Evolutionary conservation across 2,888 invertebrate genomes (phyloP), one percentile per base, ranked within the genome.

Genomic region (Leptinotarsa haldemani): DNA sequence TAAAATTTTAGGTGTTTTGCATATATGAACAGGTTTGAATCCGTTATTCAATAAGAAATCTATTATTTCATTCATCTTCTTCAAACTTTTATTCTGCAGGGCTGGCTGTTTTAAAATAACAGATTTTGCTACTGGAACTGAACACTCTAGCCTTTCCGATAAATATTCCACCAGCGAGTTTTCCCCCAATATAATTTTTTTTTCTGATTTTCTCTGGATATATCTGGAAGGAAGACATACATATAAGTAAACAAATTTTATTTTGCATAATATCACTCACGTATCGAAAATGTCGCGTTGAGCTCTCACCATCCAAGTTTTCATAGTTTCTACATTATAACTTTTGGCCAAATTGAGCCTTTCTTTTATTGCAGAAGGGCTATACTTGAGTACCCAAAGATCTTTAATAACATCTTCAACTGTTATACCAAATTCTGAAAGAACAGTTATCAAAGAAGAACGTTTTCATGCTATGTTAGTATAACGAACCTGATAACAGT

Each of bases 271-370:
- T 46, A 56, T 56, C 20, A 79, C 81, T 78, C 85, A 89, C 89
- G 80, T 87, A 74, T 86, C 78, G 74, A 88, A 85, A 66, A 84
- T 82, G 70, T 83, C 79, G 30, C 79, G 75, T 64, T 84, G 81
- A 52, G 87, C 86, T 58, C 89, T 82, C 46, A 89, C 83, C 88
- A 89, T 88, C 89, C 89, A 89, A 3, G 89, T 87, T 80, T 88
- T 89, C n/a, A 88, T 77, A 20, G 78, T 82, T 12, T 82, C 82
- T 40, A 88, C 78, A 65, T 88, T 85, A 69, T 85, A 80, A 50
- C 83, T 74, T 77, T 84, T 83, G 20, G 86, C 85, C 56, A 80
- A 77, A 30, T 84, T 66, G 50, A 89, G 80, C 76, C 88, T 84
- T 47, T 84, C 78, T 70, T 78, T 77, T 40, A 89, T 84, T 15